Base-by-base conservation (phyloP, 1,140 invertebrate genomes). In the Zaprionus nigranus region DNA sequence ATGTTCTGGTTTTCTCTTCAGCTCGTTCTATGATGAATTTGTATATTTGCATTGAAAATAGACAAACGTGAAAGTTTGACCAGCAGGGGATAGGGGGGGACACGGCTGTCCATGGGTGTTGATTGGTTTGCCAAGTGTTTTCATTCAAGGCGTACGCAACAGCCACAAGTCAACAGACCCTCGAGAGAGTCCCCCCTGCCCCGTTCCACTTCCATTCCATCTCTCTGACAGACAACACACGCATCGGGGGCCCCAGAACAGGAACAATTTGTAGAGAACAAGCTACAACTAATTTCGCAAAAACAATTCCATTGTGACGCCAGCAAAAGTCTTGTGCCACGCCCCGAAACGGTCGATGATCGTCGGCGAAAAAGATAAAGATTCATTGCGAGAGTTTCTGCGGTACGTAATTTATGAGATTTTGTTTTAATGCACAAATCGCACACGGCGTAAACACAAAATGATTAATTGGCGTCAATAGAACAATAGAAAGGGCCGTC, bases 41-140 rank as follows among this genome's bases (percentile, higher is more conserved):
- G 84, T 88, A 65, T 90, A 79, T 88, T 88, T 79, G 65, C 72
- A 82, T 71, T 70, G 78, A 85, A 85, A 85, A 85, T 79, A 81
- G 49, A 81, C 78, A 88, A 80, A 80, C 36, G 61, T 26, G 67
- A 20, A 30, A 11, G n/a, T 17, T 46, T 11, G 30, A 67, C 15
- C 38, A 40, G 67, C 72, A 64, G 74, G 56, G 56, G 43, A 58
- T 12, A 38, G 22, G 22, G 12, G 12, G 20, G 34, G 20, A 17
- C 5, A 38, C 24, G 17, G 5, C 9, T 15, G 57, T 1, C 43
- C 20, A 28, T 49, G 26, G 5, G 46, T 24, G 51, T 64, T 82
- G 83, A 83, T 87, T 87, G 80, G 53, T 79, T 68, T 58, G 82
- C 83, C 84, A 88, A 88, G 85, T 88, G 84, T 67, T 84, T 78